Evolutionary conservation across 2,888 invertebrate species (phyloP).

Genomic region (Parnassius glacialis): DNA sequence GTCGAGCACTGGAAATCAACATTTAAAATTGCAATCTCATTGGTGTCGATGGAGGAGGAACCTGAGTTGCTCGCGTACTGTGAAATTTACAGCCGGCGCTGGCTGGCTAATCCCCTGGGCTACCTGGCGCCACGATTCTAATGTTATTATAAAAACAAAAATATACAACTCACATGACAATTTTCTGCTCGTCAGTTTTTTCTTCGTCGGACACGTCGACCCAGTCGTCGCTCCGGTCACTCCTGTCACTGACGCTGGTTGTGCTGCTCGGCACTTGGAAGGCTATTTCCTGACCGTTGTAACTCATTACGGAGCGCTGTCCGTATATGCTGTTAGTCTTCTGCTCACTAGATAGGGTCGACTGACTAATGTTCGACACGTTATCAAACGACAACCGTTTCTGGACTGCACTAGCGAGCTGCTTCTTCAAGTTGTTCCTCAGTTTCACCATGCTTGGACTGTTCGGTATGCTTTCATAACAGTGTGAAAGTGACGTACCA

Average conservation of each 20-base stretch:
- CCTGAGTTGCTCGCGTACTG: too few relatives aligned
- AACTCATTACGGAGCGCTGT: constrained; percentile 72
- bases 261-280: constrained; percentile 80
- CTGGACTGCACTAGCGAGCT: constrained; percentile 57
- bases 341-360: constrained; percentile 81
- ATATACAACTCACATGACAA: constrained; percentile 77
- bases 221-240: constrained; percentile 85
- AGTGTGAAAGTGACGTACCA: constrained; percentile 73
- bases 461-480: constrained; percentile 82
- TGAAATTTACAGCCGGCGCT: too few relatives aligned
- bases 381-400: constrained; percentile 72
- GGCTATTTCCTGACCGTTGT: constrained; percentile 73
- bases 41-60: too few relatives aligned
- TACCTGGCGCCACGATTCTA: too few relatives aligned
- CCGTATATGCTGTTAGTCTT: constrained; percentile 83
- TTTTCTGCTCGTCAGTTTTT: constrained; percentile 71
- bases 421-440: constrained; percentile 62
- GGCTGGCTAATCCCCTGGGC: too few relatives aligned
- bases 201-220: constrained; percentile 83
- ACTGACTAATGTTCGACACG: constrained; percentile 73
- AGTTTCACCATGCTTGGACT: constrained; percentile 74
- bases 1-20: too few relatives aligned
- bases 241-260: constrained; percentile 80
- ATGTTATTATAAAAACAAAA: too few relatives aligned
- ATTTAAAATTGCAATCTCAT: too few relatives aligned